Percentiles rank a stretch among this genome's conserved stretches.
These are phyloP conservation scores for Chloroceryle amazona DNA, from an alignment of 2,797 vertebrate genomes.

Conservation along the genomic window DNA sequence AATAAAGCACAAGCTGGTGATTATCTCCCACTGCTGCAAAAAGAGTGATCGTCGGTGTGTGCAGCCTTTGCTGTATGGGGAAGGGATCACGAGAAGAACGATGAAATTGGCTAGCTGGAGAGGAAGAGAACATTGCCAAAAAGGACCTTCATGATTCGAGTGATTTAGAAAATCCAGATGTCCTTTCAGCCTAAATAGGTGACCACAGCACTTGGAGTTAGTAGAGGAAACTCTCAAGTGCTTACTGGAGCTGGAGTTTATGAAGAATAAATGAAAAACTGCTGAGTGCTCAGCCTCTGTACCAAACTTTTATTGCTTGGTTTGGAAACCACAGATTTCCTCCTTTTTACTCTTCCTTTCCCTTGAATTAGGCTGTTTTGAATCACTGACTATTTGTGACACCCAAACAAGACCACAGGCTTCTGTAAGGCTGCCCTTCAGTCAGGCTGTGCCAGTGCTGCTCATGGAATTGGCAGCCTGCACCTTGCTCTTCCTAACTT, in stretches of 20 bases:
- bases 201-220: conserved; percentile 55
- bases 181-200: conserved; percentile 28
- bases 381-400: conserved; percentile 53
- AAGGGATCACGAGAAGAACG: neutral
- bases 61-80: conserved; percentile 9
- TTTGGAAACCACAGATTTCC: conserved; percentile 67
- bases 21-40: neutral
- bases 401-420: conserved; percentile 64
- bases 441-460: conserved; percentile 41
- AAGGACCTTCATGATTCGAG: conserved; percentile 21
- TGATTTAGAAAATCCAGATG: conserved; percentile 65
- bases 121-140: conserved; percentile 34
- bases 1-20: neutral
- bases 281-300: conserved; percentile 48
- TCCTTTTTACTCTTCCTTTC: conserved; percentile 37
- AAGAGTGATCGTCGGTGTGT: neutral
- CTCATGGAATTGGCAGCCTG: conserved; percentile 45
- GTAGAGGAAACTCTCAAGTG: conserved; percentile 18
- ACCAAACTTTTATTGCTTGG: conserved; percentile 60
- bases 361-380: conserved; percentile 35
- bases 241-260: conserved; percentile 4
- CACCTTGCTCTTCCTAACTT: neutral
- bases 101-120: neutral
- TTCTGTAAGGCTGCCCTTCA: conserved; percentile 55
- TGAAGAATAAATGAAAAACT: conserved; percentile 64